Evolutionary conservation across 1,140 invertebrate genomes (phyloP).

Genomic region (Ditylenchus dipsaci): DNA sequence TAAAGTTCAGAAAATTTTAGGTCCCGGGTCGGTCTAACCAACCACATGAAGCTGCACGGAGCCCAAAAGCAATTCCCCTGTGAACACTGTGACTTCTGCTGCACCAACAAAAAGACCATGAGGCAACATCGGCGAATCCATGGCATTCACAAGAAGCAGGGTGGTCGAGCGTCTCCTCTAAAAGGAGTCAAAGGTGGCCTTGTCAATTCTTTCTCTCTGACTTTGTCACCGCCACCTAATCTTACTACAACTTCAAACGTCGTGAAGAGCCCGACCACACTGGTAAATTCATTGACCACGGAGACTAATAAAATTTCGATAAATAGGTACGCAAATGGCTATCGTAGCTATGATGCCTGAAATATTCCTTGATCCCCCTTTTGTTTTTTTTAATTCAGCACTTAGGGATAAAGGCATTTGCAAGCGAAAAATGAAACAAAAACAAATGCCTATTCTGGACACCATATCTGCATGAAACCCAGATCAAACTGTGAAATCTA

Average conservation of each 20-base stretch:
- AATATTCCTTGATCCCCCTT: too few species aligned
- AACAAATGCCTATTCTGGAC: too few species aligned
- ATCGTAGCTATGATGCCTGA: too few species aligned
- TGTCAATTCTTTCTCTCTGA: not conserved
- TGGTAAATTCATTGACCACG: too few species aligned
- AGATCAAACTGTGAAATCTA: too few species aligned
- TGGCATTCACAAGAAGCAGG: not conserved
- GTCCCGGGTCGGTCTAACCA: slow-evolving; percentile 40
- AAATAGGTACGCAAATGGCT: too few species aligned
- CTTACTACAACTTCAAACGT: not conserved
- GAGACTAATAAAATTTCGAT: too few species aligned
- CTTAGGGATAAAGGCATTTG: too few species aligned
- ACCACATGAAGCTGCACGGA: slow-evolving; percentile 38
- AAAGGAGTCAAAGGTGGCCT: not conserved
- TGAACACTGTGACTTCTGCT: slow-evolving; percentile 34
- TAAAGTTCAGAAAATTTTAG: slow-evolving; percentile 23
- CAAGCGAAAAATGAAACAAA: too few species aligned
- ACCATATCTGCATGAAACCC: too few species aligned
- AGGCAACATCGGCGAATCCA: slow-evolving; percentile 29
- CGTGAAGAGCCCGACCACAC: not conserved
- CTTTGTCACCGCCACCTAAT: not conserved
- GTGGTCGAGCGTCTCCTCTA: not conserved
- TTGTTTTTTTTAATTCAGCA: too few species aligned
- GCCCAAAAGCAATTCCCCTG: slow-evolving; percentile 23
- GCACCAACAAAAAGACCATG: slow-evolving; percentile 43